Evolutionary conservation across 2,113 vertebrate genomes (phyloP).

Genomic region (Gadus macrocephalus): DNA sequence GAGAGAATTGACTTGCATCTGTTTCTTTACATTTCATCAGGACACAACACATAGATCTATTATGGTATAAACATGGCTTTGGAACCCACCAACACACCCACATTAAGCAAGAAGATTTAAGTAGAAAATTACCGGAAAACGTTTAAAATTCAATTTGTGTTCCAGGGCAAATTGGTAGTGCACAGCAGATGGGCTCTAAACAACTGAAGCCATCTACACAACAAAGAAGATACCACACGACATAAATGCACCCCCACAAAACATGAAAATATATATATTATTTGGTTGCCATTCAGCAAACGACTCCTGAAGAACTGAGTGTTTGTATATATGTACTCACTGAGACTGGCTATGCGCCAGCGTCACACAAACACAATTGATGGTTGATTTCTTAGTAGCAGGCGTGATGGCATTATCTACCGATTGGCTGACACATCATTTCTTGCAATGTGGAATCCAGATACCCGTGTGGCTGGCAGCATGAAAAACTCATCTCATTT

Average conservation of each 20-base stretch:
- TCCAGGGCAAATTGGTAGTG: slow-evolving; percentile 37
- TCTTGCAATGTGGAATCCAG: slow-evolving; percentile 6
- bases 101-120: slow-evolving; percentile 38
- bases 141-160: slow-evolving; percentile 55
- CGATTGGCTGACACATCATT: slow-evolving; percentile 23
- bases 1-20: too few relatives aligned
- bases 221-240: slow-evolving; percentile 28
- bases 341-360: slow-evolving; percentile 3
- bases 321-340: neutral
- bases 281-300: slow-evolving; percentile 30
- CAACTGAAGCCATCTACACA: slow-evolving; percentile 39
- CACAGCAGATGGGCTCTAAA: too few relatives aligned
- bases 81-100: slow-evolving; percentile 6
- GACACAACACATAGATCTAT: neutral
- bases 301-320: slow-evolving; percentile 7
- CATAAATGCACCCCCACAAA: slow-evolving; percentile 25
- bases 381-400: slow-evolving; percentile 8
- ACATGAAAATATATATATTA: slow-evolving; percentile 11
- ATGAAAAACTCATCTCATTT: neutral
- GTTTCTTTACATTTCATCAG: too few relatives aligned
- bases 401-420: slow-evolving; percentile 16
- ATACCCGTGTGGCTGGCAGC: neutral
- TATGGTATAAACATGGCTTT: neutral
- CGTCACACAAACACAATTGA: slow-evolving; percentile 4
- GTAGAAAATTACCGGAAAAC: slow-evolving; percentile 43